Evolutionary conservation across 2,888 invertebrate genomes (phyloP).

Genomic region (Panzeria rudis): DNA sequence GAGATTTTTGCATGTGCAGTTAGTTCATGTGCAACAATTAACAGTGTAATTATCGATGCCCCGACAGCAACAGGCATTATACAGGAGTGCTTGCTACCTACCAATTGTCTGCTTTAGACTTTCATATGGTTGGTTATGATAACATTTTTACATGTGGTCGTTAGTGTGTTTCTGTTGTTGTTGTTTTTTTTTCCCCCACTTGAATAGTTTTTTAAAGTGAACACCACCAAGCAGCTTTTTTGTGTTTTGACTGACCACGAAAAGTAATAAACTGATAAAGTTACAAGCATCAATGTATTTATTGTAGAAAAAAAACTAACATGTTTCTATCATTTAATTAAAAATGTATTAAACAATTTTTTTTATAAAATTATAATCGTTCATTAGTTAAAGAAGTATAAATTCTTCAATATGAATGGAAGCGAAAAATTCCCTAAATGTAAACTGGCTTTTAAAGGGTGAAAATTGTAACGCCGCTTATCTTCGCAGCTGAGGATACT

Average conservation of each 20-base stretch:
- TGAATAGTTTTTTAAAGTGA: conserved; percentile 58
- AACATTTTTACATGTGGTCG: conserved; percentile 51
- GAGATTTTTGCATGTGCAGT: conserved; percentile 48
- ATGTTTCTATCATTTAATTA: conserved; percentile 47
- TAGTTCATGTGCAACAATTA: conserved; percentile 56
- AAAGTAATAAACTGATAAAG: conserved; percentile 39
- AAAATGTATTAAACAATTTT: conserved; percentile 12
- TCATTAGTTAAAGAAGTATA: not conserved
- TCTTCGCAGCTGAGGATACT: too few relatives aligned
- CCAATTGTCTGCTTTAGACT: conserved; percentile 25
- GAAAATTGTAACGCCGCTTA: too few relatives aligned
- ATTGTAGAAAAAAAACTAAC: not conserved
- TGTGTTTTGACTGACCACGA: conserved; percentile 42
- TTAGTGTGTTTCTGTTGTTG: conserved; percentile 2
- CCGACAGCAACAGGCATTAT: conserved; percentile 7
- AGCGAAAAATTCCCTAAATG: not conserved
- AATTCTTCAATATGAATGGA: not conserved
- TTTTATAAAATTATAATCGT: conserved; percentile 16
- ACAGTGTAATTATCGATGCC: conserved; percentile 64
- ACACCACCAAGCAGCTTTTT: conserved; percentile 26
- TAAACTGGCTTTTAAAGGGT: not conserved
- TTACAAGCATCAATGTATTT: not conserved
- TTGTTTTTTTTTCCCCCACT: conserved; percentile 26
- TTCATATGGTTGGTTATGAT: conserved; percentile 68
- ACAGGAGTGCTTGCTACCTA: conserved; percentile 31